Base-by-base conservation (phyloP, 2,888 invertebrate species). In the Ophion obscuratus region DNA sequence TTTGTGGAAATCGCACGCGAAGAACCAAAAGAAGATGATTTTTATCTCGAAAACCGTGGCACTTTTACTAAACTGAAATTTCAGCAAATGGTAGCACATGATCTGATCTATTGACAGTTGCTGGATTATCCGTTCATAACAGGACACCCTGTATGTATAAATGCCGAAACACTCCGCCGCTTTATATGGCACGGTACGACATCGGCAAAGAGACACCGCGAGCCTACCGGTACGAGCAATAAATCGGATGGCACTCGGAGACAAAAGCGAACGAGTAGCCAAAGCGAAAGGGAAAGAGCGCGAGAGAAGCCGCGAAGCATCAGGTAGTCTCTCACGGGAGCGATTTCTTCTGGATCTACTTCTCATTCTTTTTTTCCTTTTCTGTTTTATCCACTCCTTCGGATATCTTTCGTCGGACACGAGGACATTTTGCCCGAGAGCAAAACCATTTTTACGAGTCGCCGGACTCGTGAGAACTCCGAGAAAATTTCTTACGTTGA, bases 151-250 rank as follows among this genome's bases (percentile, higher is more conserved):
- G 31, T 31, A 31, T 1, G 31, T 31, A 31, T 31, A 31, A 31
- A 64, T 66, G 61, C 67, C 47, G 61, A 81, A 59, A 61, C 53
- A 64, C 59, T 67, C 61, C 31, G 80, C 67, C 74, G 74, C 87
- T 87, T 86, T 87, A 87, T 87, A 87, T 84, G 87, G 87, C 64
- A 86, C 82, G 83, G 76, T 78, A 83, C 80, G 86, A 81, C 84
- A 86, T 87, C 31, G 87, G 84, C 85, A 88, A 88, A 88, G 87
- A 88, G 85, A 87, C 64, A 86, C 88, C 88, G 88, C 86, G 74
- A 74, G 86, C 83, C 84, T 85, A 87, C 83, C 68, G 84, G 87
- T 87, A 87, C 79, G 79, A 84, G 87, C 85, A 86, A 88, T 87
- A 87, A 88, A 87, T 88, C 87, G 85, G 88, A 87, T 86, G 83